Percentiles rank a stretch among this genome's conserved stretches.
Conservation (phyloP, 2,888 invertebrate genomes). For the Cataglyphis livida region DNA sequence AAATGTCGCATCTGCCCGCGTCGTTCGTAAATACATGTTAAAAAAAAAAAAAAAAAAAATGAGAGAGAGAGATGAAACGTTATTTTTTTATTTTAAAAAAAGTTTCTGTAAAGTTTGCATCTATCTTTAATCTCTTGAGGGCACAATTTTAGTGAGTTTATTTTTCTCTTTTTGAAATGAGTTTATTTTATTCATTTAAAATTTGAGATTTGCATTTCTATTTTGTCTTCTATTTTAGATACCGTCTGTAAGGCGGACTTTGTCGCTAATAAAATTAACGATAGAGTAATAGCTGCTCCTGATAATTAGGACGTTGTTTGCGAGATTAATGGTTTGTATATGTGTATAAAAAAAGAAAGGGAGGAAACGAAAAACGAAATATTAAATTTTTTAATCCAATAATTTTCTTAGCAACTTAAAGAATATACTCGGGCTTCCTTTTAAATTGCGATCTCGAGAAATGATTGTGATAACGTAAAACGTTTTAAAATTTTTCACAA, state of each 20-base stretch:
- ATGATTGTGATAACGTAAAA: not conserved
- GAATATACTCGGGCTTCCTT: not conserved
- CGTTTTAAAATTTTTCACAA: constrained; percentile 1
- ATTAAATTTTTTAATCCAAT: not conserved
- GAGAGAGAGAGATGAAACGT: not conserved
- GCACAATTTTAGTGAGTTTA: not conserved
- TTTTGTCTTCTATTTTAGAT: not conserved
- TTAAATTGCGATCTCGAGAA: not conserved
- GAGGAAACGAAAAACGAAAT: not conserved
- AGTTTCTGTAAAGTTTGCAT: not conserved
- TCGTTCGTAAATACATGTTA: not conserved
- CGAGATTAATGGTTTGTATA: not conserved
- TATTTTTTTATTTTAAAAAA: not conserved
- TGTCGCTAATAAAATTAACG: not conserved
- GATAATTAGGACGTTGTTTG: not conserved
- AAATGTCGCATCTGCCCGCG: not conserved
- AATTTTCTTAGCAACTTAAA: not conserved
- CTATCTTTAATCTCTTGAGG: not conserved
- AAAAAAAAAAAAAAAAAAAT: not conserved
- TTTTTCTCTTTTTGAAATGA: not conserved
- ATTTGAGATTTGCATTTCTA: not conserved
- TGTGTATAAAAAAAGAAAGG: not conserved
- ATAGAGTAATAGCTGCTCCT: not conserved
- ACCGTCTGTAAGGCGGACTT: not conserved
- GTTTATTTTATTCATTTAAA: not conserved